Conservation (phyloP, 2,888 invertebrate genomes). For the Pristionchus mayeri region DNA sequence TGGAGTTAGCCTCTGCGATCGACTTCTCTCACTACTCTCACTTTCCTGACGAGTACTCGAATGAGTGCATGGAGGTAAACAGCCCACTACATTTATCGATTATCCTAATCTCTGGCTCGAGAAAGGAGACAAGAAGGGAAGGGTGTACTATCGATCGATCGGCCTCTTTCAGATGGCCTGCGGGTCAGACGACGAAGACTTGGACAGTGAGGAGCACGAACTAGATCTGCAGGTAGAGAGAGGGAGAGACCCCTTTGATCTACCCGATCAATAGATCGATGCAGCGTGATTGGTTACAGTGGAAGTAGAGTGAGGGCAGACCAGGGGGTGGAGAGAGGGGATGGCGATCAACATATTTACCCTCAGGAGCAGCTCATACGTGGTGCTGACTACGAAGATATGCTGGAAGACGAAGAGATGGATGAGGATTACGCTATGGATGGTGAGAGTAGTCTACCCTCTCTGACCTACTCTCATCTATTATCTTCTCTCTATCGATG, state of each 20-base stretch:
- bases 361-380: constrained; percentile 39
- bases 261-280: neutral
- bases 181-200: constrained; percentile 27
- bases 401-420: constrained; percentile 41
- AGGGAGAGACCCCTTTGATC: neutral
- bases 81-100: neutral
- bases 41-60: constrained; percentile 47
- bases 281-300: neutral
- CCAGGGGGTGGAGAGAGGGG: neutral
- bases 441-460: constrained; percentile 33
- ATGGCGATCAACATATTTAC: neutral
- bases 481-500: neutral
- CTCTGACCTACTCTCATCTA: neutral
- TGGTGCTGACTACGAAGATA: constrained; percentile 40
- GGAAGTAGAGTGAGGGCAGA: no score
- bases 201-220: constrained; percentile 29
- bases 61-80: constrained; percentile 45
- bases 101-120: neutral
- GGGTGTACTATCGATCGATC: neutral
- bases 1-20: constrained; percentile 47
- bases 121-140: neutral
- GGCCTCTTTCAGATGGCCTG: constrained; percentile 9
- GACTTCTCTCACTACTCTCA: constrained; percentile 49
- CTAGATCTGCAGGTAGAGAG: constrained; percentile 31
- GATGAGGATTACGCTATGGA: constrained; percentile 48